Conservation (phyloP, 2,113 vertebrate species). For the Cyanistes caeruleus region DNA sequence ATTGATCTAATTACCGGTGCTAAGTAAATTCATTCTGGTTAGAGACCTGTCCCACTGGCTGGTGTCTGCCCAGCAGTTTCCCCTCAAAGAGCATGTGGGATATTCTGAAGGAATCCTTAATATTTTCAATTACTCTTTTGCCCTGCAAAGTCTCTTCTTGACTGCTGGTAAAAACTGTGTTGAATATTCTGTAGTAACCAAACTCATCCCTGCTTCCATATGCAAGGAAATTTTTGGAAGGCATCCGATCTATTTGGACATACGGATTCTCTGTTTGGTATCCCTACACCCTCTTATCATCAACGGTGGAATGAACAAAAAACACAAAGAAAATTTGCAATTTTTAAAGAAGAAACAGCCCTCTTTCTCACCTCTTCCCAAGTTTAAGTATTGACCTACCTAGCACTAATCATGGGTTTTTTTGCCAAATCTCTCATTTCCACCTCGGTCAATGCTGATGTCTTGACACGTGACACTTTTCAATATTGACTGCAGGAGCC, state of each 20-base stretch:
- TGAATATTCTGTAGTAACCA: background rate
- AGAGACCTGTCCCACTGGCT: background rate
- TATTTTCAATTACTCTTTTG: background rate
- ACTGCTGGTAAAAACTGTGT: background rate
- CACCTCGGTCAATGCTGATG: accelerated
- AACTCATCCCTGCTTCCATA: background rate
- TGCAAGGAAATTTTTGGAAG: background rate
- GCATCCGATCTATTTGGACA: background rate
- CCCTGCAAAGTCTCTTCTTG: background rate
- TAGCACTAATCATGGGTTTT: background rate
- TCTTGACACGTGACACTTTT: background rate
- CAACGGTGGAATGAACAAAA: background rate
- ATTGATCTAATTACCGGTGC: background rate
- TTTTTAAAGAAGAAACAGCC: background rate
- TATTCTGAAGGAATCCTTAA: background rate
- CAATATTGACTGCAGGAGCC: background rate
- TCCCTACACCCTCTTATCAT: background rate
- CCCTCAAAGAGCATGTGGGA: background rate
- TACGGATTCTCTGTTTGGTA: background rate
- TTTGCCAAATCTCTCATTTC: background rate
- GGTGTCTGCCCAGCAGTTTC: background rate
- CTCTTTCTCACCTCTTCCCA: background rate
- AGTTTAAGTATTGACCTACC: background rate
- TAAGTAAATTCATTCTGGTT: background rate
- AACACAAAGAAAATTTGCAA: background rate